These are phyloP conservation scores for Potamilus streckersoni DNA, from an alignment of 1,140 invertebrate genomes.

Conservation along the genomic window DNA sequence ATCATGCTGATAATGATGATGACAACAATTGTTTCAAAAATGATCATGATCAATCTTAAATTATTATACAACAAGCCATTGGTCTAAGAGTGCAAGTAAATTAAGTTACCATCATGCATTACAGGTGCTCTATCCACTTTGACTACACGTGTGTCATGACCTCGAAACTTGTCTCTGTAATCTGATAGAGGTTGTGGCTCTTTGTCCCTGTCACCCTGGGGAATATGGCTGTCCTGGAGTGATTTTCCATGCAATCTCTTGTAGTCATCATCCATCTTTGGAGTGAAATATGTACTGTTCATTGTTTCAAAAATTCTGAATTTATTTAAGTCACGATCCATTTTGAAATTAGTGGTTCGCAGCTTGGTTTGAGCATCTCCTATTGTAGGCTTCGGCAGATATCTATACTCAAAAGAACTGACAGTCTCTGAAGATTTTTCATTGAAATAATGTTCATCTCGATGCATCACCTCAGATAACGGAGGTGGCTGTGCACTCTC, in stretches of 20 bases:
- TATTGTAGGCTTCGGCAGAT: slow-evolving; percentile 44
- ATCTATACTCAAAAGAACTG: slow-evolving; percentile 48
- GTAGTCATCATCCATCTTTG: slow-evolving; percentile 45
- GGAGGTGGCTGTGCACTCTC: slow-evolving; percentile 44
- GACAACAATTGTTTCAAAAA: too few relatives aligned
- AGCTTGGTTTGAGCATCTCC: slow-evolving; percentile 47
- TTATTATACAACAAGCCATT: too few relatives aligned
- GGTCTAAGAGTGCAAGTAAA: not conserved
- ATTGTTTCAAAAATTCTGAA: slow-evolving; percentile 54
- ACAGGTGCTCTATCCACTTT: slow-evolving; percentile 45
- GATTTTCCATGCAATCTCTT: slow-evolving; percentile 12
- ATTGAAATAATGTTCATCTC: slow-evolving; percentile 53
- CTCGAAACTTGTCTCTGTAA: slow-evolving; percentile 50
- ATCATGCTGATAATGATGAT: too few relatives aligned
- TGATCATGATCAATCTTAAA: too few relatives aligned
- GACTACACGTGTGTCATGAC: slow-evolving; percentile 49
- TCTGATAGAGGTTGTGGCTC: slow-evolving; percentile 50
- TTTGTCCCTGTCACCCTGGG: slow-evolving; percentile 55
- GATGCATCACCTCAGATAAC: slow-evolving; percentile 57
- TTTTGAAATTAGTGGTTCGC: slow-evolving; percentile 60
- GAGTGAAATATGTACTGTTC: slow-evolving; percentile 52
- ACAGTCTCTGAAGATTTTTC: slow-evolving; percentile 56
- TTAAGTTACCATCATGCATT: slow-evolving; percentile 53
- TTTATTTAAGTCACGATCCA: slow-evolving; percentile 58
- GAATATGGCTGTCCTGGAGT: slow-evolving; percentile 40